Percentiles rank a stretch among this genome's conserved stretches.
Evolutionary conservation across 2,888 invertebrate genomes (phyloP).

Genomic region (Hemicrepidius hirtus): DNA sequence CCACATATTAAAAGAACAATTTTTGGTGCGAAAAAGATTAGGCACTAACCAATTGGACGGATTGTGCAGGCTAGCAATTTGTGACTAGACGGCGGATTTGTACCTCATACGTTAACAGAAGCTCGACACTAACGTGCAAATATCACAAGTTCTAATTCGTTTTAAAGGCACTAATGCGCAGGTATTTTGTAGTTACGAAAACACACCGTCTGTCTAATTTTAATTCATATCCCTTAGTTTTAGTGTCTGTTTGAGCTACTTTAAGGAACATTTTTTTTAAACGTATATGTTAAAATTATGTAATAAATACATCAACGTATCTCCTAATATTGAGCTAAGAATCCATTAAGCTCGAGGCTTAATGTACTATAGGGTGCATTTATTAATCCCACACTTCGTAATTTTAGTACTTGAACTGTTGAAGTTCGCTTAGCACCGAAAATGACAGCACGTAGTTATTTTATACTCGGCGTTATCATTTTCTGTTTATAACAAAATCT

Average conservation of each 20-base stretch:
- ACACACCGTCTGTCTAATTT: slow-evolving; percentile 46
- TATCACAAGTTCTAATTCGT: slow-evolving; percentile 45
- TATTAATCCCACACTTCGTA: slow-evolving; percentile 20
- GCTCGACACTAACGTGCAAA: slow-evolving; percentile 45
- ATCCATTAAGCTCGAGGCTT: slow-evolving; percentile 20
- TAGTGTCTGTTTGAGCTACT: slow-evolving; percentile 41
- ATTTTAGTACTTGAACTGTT: slow-evolving; percentile 4
- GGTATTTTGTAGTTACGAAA: slow-evolving; percentile 18
- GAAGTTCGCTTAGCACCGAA: background rate
- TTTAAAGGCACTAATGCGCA: slow-evolving; percentile 49
- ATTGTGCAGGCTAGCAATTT: slow-evolving; percentile 54
- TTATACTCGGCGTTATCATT: background rate
- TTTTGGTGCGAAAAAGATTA: slow-evolving; percentile 42
- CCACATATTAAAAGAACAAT: background rate
- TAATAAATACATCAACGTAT: slow-evolving; percentile 39
- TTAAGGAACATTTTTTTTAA: slow-evolving; percentile 46
- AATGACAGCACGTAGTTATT: background rate
- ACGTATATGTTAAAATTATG: slow-evolving; percentile 37
- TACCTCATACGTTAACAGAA: slow-evolving; percentile 38
- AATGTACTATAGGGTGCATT: slow-evolving; percentile 29
- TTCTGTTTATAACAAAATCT: background rate
- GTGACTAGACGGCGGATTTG: slow-evolving; percentile 45
- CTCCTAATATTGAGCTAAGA: slow-evolving; percentile 34
- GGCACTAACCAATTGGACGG: slow-evolving; percentile 64
- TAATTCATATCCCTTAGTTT: slow-evolving; percentile 31